A percentile compares a stretch with the other conserved stretches of the same genome.
These are phyloP conservation scores for Rhizomys pruinosus DNA, from an alignment of 2,113 vertebrate species.

Conservation along the genomic window DNA sequence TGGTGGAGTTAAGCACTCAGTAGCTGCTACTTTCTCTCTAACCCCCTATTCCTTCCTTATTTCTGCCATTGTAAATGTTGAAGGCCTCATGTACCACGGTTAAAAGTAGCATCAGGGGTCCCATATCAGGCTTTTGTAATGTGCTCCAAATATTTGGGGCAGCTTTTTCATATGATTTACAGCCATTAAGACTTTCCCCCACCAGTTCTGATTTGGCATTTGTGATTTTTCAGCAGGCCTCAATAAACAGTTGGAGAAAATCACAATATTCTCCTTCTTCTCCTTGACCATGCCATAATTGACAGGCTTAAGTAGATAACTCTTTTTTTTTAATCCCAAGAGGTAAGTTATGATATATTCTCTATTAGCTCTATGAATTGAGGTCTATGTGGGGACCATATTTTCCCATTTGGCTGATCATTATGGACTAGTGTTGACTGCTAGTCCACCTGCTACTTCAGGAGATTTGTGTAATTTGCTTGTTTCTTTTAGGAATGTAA, in stretches of 20 bases:
- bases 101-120: background rate
- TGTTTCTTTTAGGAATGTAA: background rate
- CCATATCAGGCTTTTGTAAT: background rate
- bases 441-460: background rate
- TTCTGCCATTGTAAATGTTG: background rate
- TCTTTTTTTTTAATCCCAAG: background rate
- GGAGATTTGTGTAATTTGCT: background rate
- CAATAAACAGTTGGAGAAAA: background rate
- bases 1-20: background rate
- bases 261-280: background rate
- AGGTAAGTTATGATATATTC: background rate
- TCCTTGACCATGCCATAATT: background rate
- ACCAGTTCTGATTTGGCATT: background rate
- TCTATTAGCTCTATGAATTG: background rate
- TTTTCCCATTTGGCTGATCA: background rate
- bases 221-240: background rate
- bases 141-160: background rate
- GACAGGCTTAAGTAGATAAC: background rate
- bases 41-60: background rate
- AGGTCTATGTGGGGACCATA: background rate
- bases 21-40: background rate
- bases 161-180: background rate
- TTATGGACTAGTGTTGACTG: background rate
- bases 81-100: background rate
- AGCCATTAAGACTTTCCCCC: background rate